Conservation (phyloP, 2,113 vertebrate genomes). For the Chascanopsetta lugubris region DNA sequence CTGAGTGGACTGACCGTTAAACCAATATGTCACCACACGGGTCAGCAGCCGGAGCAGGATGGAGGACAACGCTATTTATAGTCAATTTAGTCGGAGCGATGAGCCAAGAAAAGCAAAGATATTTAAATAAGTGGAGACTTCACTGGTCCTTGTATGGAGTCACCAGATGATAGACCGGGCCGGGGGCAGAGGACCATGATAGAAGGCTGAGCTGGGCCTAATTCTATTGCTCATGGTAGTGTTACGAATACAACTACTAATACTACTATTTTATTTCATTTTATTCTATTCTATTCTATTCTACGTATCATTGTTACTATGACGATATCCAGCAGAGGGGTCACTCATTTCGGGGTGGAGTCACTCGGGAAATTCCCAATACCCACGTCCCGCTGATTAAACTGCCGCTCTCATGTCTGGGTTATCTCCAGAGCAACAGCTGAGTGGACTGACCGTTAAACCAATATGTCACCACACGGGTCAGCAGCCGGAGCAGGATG, state of each 20-base stretch:
- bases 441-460: conserved; percentile 54
- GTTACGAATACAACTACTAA: no score
- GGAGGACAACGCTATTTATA: conserved; percentile 81
- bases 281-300: no score
- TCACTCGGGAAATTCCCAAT: neutral
- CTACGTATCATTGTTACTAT: no score
- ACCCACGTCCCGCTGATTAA: neutral
- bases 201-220: no score
- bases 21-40: conserved; percentile 67
- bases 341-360: no score
- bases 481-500: conserved; percentile 28
- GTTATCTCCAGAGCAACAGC: conserved; percentile 27
- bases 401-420: conserved; percentile 1
- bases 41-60: conserved; percentile 29
- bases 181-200: no score
- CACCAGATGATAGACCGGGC: neutral
- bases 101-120: conserved; percentile 10
- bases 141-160: conserved; percentile 3
- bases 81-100: conserved; percentile 33
- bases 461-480: conserved; percentile 67
- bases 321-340: no score
- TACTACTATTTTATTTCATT: no score
- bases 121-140: neutral
- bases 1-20: conserved; percentile 53
- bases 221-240: neutral